Conservation (phyloP, 2,888 invertebrate genomes). For the Aplocera efformata region DNA sequence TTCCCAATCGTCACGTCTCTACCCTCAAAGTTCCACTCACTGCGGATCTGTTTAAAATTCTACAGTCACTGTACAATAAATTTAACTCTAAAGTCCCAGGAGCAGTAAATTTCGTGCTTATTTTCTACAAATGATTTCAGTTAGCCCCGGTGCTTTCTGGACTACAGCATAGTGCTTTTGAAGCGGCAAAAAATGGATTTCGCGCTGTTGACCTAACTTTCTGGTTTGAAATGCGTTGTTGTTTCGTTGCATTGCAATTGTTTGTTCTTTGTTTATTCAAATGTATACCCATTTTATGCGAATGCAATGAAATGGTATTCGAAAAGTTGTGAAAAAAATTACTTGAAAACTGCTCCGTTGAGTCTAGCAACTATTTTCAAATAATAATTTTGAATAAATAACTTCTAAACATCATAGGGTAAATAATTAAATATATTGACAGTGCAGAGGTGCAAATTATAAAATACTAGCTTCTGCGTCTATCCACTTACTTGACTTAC, state of each 20-base stretch:
- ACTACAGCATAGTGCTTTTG: slow-evolving; percentile 16
- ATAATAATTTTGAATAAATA: too few relatives aligned
- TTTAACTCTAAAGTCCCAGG: slow-evolving; percentile 52
- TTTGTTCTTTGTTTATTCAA: slow-evolving; percentile 10
- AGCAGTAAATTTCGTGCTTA: slow-evolving; percentile 63
- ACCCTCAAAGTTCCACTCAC: slow-evolving; percentile 38
- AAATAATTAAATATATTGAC: too few relatives aligned
- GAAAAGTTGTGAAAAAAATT: too few relatives aligned
- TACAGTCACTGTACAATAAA: slow-evolving; percentile 67
- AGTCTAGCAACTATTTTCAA: too few relatives aligned
- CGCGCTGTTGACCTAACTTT: slow-evolving; percentile 11
- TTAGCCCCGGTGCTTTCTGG: slow-evolving; percentile 33
- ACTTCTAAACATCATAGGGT: too few relatives aligned
- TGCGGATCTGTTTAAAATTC: slow-evolving; percentile 67
- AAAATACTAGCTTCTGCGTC: too few relatives aligned
- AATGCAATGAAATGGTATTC: too few relatives aligned
- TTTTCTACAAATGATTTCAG: slow-evolving; percentile 67
- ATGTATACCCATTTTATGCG: slow-evolving; percentile 3
- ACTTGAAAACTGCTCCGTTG: too few relatives aligned
- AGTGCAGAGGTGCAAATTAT: too few relatives aligned
- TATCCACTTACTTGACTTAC: too few relatives aligned
- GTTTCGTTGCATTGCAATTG: slow-evolving; percentile 7
- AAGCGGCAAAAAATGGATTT: slow-evolving; percentile 20
- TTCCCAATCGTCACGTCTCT: slow-evolving; percentile 17
- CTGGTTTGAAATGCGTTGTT: slow-evolving; percentile 7